phyloP scores from a whole-genome alignment of 2,113 vertebrate species.

The Spea bombifrons region DNA sequence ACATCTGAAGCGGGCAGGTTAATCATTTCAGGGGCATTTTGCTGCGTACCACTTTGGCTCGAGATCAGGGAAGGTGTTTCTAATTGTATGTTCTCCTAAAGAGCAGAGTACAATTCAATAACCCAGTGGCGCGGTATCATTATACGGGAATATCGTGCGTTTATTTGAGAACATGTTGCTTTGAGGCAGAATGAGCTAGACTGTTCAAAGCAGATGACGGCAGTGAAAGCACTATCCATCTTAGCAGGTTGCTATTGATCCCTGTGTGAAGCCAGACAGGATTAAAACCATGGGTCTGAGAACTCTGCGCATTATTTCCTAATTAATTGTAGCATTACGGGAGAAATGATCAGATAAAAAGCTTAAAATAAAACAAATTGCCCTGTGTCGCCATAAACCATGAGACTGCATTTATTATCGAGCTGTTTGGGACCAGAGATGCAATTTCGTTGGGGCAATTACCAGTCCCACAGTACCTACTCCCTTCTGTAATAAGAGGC shows the following conservation, averaged over 20 bases:
- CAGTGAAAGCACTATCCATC: slow-evolving; percentile 31
- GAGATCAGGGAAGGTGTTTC: too few relatives aligned
- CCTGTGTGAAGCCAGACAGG: background rate
- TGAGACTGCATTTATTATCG: slow-evolving; percentile 21
- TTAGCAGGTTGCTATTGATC: slow-evolving; percentile 25
- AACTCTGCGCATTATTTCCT: slow-evolving; percentile 10
- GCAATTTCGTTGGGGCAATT: slow-evolving; percentile 28
- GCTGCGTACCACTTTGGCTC: too few relatives aligned
- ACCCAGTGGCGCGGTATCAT: too few relatives aligned
- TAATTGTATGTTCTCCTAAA: too few relatives aligned
- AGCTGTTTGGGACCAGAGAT: slow-evolving; percentile 23
- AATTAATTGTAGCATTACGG: slow-evolving; percentile 33
- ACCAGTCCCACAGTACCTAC: slow-evolving; percentile 22
- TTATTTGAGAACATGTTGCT: too few relatives aligned
- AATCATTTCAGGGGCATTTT: too few relatives aligned
- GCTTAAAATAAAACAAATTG: slow-evolving; percentile 3
- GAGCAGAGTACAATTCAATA: too few relatives aligned
- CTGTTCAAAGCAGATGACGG: slow-evolving; percentile 4
- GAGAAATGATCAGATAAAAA: slow-evolving; percentile 22
- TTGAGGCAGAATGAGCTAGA: background rate
- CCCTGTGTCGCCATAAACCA: slow-evolving; percentile 2
- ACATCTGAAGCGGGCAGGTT: too few relatives aligned
- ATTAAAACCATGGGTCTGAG: slow-evolving; percentile 19
- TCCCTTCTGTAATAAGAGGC: slow-evolving; percentile 20
- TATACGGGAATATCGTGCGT: too few relatives aligned